phyloP scores from a whole-genome alignment of 2,113 vertebrate species.

The Notechis scutatus region DNA sequence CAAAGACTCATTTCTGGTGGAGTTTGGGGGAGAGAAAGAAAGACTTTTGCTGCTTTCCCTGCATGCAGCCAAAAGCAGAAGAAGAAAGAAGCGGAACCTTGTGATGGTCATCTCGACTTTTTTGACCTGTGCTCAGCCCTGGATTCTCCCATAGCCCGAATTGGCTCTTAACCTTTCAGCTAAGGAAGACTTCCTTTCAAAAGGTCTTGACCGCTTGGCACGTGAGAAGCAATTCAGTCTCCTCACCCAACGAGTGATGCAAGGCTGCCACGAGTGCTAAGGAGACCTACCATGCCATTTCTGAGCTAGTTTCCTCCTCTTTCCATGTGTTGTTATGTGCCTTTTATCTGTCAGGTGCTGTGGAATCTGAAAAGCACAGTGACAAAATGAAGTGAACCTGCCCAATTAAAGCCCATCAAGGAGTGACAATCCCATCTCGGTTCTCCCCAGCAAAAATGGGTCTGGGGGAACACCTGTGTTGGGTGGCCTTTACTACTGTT shows the following conservation, averaged over 20 bases:
- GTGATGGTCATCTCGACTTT: not conserved
- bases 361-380: conserved; percentile 36
- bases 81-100: too few species aligned
- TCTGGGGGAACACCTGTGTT: conserved; percentile 13
- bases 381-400: conserved; percentile 28
- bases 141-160: not conserved
- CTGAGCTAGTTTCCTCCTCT: conserved; percentile 9
- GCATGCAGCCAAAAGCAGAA: too few species aligned
- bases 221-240: not conserved
- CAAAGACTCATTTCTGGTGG: too few species aligned
- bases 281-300: conserved; percentile 5
- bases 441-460: conserved; percentile 21
- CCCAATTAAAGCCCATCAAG: conserved; percentile 58
- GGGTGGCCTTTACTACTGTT: conserved; percentile 41
- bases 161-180: not conserved
- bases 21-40: too few species aligned
- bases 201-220: not conserved
- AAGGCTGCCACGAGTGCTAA: not conserved
- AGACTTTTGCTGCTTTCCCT: too few species aligned
- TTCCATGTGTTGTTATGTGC: not conserved
- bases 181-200: not conserved
- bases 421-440: conserved; percentile 36
- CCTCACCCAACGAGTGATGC: not conserved
- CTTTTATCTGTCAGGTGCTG: conserved; percentile 14
- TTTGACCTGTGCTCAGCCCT: not conserved